A percentile compares a stretch with the other conserved stretches of the same genome.
phyloP scores from a whole-genome alignment of 1,140 invertebrate species.

The Drosophila nigromelanica region DNA sequence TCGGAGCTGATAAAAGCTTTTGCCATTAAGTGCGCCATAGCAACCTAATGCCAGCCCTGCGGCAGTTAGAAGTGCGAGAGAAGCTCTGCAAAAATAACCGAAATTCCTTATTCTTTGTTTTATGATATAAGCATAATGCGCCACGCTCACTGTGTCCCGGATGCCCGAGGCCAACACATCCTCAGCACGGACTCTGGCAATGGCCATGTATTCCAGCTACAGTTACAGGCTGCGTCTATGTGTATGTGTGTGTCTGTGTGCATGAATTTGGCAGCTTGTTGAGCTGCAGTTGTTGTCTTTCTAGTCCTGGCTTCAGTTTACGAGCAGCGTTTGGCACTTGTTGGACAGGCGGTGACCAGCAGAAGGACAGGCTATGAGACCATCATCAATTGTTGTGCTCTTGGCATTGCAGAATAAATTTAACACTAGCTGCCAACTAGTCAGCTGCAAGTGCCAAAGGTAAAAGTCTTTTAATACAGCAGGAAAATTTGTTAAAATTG shows the following conservation, averaged over 20 bases:
- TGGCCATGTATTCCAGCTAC: not conserved
- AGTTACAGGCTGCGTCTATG: not conserved
- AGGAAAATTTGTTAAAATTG: too few relatives aligned
- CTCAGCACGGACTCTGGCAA: not conserved
- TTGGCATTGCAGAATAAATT: not conserved
- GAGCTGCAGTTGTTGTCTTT: not conserved
- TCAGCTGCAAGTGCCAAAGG: not conserved
- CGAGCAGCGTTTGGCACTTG: slow-evolving; percentile 7
- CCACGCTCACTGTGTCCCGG: not conserved
- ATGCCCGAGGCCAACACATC: slow-evolving; percentile 10
- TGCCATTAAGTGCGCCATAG: slow-evolving; percentile 47
- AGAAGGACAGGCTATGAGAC: not conserved
- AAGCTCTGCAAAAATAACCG: slow-evolving; percentile 41
- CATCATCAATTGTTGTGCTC: slow-evolving; percentile 5
- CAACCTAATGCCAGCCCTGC: slow-evolving; percentile 19
- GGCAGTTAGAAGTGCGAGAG: not conserved
- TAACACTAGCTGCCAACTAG: not conserved
- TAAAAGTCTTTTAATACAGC: not conserved
- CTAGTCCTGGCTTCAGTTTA: slow-evolving; percentile 6
- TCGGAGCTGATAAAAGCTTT: slow-evolving; percentile 79
- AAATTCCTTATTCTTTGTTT: slow-evolving; percentile 42
- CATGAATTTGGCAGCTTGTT: slow-evolving; percentile 7
- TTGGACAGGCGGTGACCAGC: slow-evolving; percentile 7
- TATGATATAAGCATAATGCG: slow-evolving; percentile 41
- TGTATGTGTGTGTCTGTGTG: slow-evolving; percentile 3